phyloP scores from a whole-genome alignment of 2,797 vertebrate genomes.

The Moxostoma hubbsi region DNA sequence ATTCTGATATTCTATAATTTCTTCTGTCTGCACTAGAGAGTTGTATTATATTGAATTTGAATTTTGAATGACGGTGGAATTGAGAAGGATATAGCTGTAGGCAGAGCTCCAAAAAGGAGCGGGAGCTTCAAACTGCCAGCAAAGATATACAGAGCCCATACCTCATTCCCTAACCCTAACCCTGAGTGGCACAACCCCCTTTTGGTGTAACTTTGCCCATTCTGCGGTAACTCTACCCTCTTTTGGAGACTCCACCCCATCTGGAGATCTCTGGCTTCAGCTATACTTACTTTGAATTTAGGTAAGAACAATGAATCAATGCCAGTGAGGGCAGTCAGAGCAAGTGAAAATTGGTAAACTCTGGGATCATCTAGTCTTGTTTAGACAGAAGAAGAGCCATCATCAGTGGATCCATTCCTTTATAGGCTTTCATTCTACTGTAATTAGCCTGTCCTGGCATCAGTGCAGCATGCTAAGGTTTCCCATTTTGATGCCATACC shows the following conservation, averaged over 20 bases:
- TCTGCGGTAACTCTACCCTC: too few species aligned
- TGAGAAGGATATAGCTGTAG: too few species aligned
- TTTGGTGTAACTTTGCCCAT: too few species aligned
- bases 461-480: conserved; percentile 22
- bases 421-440: conserved; percentile 37
- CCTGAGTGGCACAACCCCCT: too few species aligned
- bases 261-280: too few species aligned
- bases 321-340: conserved; percentile 30
- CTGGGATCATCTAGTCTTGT: neutral
- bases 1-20: neutral
- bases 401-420: conserved; percentile 39
- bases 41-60: neutral
- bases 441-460: conserved; percentile 30
- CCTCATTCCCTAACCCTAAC: too few species aligned
- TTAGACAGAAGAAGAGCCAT: conserved; percentile 18
- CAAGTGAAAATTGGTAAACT: neutral
- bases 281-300: neutral
- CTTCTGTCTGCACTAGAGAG: neutral
- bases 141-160: too few species aligned
- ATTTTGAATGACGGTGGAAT: conserved; percentile 23
- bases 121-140: too few species aligned
- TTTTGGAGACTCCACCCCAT: too few species aligned
- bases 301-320: conserved; percentile 43
- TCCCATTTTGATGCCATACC: conserved; percentile 33
- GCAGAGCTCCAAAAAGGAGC: too few species aligned